Evolutionary conservation across 35 echinoderm and acorn worm species (phyloP), one percentile per base, ranked within the genome.

Genomic region (Acanthaster planci): DNA sequence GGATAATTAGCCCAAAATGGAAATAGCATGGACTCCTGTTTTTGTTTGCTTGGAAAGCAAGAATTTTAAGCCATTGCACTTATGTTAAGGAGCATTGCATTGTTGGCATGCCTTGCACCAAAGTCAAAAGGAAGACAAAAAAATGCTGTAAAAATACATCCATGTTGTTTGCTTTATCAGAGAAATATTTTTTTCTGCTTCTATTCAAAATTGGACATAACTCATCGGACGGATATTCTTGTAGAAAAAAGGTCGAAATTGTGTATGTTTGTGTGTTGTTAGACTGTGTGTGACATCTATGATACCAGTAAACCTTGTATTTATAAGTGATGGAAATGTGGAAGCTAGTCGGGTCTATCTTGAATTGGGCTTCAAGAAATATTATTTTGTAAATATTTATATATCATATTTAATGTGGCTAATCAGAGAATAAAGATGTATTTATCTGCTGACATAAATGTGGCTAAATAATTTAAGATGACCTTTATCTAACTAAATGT

Each of bases 301-400:
- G 23, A 26, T 27, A 72, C 29, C 34, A 36, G 64, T 72, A 72
- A 72, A 72, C 64, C 64, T 21, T 72, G 64, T 72, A 72, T 72
- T 72, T 26, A 72, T 12, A 72, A 29, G 14, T 26, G 14, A 72
- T 31, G 64, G 14, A 31, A 72, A 35, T 9, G 34, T 72, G 22
- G 4, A 72, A 29, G 4, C 34, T 14, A 59, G 56, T 72, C 23
- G 34, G 34, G 34, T 26, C 14, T 21, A 10, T 72, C 64, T 72
- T 35, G 29, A 72, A 29, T 31, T 26, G 22, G 26, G 34, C 26
- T 34, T 72, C 34, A 26, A 72, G 34, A 72, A 31, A 31, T 26
- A 72, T 72, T 72, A 72, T 72, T 72, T 72, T 72, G 64, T 72
- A 72, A 72, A 72, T 72, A 72, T 72, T 31, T 72, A 26, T 72